Conservation (phyloP, 2,797 vertebrate species). For the Ctenopoma multispine region DNA sequence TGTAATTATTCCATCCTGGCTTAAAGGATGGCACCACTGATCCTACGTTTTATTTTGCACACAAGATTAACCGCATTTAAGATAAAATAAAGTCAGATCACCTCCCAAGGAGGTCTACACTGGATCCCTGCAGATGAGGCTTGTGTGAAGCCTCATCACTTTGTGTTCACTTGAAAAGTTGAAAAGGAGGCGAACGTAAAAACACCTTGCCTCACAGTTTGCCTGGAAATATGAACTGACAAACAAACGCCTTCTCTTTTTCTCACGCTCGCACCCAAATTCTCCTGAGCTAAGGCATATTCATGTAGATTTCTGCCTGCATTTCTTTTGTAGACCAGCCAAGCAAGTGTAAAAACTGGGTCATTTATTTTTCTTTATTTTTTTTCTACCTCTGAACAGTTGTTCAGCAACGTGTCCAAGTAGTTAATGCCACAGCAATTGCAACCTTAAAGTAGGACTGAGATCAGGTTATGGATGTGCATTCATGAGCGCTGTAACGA, state of each 20-base stretch:
- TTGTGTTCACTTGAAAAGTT: slow-evolving; percentile 21
- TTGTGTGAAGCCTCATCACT: slow-evolving; percentile 3
- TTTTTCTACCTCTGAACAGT: slow-evolving; percentile 52
- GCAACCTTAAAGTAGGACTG: slow-evolving; percentile 17
- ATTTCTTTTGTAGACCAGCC: slow-evolving; percentile 31
- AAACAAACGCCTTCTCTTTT: neutral
- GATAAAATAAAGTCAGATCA: slow-evolving; percentile 33
- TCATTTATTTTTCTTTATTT: slow-evolving; percentile 13
- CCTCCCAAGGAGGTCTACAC: slow-evolving; percentile 26
- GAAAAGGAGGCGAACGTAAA: slow-evolving; percentile 11
- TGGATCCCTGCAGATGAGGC: slow-evolving; percentile 6
- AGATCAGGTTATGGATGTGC: slow-evolving; percentile 12
- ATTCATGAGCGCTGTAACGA: neutral
- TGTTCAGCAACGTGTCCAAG: slow-evolving; percentile 28
- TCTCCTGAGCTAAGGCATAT: slow-evolving; percentile 2
- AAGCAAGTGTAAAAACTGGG: slow-evolving; percentile 38
- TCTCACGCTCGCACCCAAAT: slow-evolving; percentile 16
- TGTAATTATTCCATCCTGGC: slow-evolving; percentile 63
- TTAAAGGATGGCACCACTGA: slow-evolving; percentile 51
- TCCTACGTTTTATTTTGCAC: slow-evolving; percentile 28
- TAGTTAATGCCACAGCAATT: slow-evolving; percentile 18
- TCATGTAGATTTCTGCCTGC: slow-evolving; percentile 21
- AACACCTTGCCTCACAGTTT: slow-evolving; percentile 1
- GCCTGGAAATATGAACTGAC: slow-evolving; percentile 10
- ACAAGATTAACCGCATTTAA: slow-evolving; percentile 43